Conservation (phyloP, 2,113 vertebrate genomes). For the Herpailurus yagouaroundi region DNA sequence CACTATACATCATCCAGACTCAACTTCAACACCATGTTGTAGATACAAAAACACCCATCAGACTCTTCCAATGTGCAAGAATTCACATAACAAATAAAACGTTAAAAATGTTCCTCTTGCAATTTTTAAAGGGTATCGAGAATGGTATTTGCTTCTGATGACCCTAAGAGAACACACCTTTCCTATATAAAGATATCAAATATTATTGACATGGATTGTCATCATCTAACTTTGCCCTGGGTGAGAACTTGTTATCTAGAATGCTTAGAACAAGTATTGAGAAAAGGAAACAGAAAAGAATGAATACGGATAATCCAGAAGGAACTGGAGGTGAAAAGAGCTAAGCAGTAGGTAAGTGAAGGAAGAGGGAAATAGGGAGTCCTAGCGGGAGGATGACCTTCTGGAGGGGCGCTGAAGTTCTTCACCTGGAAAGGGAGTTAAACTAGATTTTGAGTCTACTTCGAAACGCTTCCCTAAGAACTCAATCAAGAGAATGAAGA, state of each 20-base stretch:
- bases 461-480: background rate
- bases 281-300: background rate
- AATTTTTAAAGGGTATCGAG: background rate
- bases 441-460: background rate
- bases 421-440: background rate
- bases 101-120: background rate
- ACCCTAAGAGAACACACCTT: background rate
- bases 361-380: background rate
- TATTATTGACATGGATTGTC: background rate
- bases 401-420: background rate
- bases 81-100: background rate
- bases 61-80: background rate
- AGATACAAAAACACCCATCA: slow-evolving; percentile 65
- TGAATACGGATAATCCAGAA: background rate
- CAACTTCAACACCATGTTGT: slow-evolving; percentile 63
- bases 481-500: background rate
- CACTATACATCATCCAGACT: slow-evolving; percentile 64
- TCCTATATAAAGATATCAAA: background rate
- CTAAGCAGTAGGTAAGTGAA: background rate
- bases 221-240: background rate
- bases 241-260: background rate
- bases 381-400: background rate
- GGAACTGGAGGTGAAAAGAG: background rate
- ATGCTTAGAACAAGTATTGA: background rate
- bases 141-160: background rate